Evolutionary conservation across 2,113 vertebrate genomes (phyloP).

Genomic region (Acanthisitta chloris): DNA sequence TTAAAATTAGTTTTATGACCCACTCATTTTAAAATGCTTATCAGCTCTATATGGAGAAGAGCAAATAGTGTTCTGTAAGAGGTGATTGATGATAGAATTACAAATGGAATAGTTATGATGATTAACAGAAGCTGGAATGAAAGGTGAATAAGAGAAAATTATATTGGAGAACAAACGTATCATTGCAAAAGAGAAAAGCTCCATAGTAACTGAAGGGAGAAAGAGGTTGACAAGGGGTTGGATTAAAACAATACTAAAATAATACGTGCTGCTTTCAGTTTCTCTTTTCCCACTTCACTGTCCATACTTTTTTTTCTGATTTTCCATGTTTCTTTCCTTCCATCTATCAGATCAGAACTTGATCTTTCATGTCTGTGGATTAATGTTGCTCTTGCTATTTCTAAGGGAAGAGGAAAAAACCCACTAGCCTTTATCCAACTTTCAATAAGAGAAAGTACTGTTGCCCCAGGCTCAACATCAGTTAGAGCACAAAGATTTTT

Average conservation of each 20-base stretch:
- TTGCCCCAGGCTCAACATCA: background rate
- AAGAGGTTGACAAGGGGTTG: background rate
- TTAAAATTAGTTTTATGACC: conserved; percentile 9
- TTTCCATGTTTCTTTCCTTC: background rate
- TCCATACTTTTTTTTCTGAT: background rate
- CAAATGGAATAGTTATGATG: background rate
- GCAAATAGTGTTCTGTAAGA: background rate
- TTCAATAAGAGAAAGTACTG: background rate
- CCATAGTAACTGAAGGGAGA: background rate
- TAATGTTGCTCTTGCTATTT: background rate
- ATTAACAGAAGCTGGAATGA: background rate
- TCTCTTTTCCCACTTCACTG: background rate
- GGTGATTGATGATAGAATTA: background rate
- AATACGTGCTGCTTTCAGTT: background rate
- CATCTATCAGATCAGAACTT: background rate
- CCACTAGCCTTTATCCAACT: background rate
- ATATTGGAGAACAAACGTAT: background rate
- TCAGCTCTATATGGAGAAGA: background rate
- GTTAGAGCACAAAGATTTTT: background rate
- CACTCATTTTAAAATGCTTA: background rate
- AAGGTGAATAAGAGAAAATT: background rate
- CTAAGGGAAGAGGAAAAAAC: background rate
- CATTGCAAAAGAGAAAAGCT: background rate
- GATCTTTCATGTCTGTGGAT: background rate
- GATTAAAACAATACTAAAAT: background rate